Base-by-base conservation (phyloP, 2,113 vertebrate genomes). In the Cololabis saira region DNA sequence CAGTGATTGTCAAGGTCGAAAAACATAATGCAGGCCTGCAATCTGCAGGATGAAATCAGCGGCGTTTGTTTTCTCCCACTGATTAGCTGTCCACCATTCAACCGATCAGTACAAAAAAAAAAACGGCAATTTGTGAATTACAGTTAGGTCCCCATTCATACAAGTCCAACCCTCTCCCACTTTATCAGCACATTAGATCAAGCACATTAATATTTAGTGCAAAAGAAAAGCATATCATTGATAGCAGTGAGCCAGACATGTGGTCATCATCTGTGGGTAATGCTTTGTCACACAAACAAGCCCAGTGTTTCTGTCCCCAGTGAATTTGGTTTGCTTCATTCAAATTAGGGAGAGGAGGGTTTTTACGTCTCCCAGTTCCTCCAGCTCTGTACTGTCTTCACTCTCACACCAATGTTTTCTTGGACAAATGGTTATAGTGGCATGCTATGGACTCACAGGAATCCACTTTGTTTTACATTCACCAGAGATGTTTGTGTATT, bases 291-390 rank as follows among this genome's bases (percentile, higher is more conserved):
- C 42, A 13, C 48, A 61, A 61, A 74, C 33, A 73, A 62, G 71
- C 44, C 4, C 61, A 57, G 5, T 59, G 53, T 45, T 52, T 60
- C 15, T 16, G 54, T 82, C 74, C 70, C 77, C 48, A 1, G 62
- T 76, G 75, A 59, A 48, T 79, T 54, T 22, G 12, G 67, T 67
- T 13, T 54, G 74, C 69, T 70, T 81, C 52, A 76, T 74, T 83
- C 81, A 84, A 84, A 81, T 66, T 55, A 50, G 65, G 42, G 24
- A 49, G 59, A 61, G 59, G 51, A 53, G 43, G 57, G 59, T 76
- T n/a, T 80, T 71, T 47, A 49, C 66, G 63, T 49, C 30, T 27
- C 53, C 58, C 70, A 53, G 61, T 52, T 14, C 53, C 6, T 12
- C 57, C 1, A 33, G 44, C 33, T 53, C 21, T 57, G 50, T 33